phyloP scores from a whole-genome alignment of 2,888 invertebrate species.

The Neoitamus cyanurus region DNA sequence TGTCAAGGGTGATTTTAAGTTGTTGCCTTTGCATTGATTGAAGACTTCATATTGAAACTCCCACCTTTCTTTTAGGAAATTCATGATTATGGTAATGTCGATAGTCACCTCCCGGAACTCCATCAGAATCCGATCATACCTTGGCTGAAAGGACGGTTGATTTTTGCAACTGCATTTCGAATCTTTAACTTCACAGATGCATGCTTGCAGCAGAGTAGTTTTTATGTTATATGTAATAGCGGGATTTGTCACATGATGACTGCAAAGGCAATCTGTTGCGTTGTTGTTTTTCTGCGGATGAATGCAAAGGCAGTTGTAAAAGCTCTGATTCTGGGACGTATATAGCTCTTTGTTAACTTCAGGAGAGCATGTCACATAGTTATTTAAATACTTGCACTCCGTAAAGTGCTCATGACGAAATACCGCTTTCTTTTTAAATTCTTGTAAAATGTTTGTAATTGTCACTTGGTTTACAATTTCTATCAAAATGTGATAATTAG shows the following conservation, averaged over 20 bases:
- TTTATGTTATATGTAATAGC: background rate
- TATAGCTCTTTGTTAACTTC: background rate
- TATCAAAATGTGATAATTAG: background rate
- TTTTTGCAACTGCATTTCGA: background rate
- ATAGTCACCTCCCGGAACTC: background rate
- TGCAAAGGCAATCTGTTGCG: background rate
- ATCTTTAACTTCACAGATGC: background rate
- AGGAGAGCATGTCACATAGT: background rate
- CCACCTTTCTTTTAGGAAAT: background rate
- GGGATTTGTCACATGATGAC: background rate
- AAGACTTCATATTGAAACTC: background rate
- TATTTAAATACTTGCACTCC: background rate
- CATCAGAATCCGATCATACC: background rate
- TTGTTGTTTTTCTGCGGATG: background rate
- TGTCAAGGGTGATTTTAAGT: background rate
- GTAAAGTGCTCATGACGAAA: background rate
- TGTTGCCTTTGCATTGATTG: background rate
- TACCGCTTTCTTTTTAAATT: background rate
- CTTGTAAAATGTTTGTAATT: background rate
- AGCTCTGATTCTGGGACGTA: background rate
- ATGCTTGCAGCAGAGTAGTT: background rate
- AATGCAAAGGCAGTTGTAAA: background rate
- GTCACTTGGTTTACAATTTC: background rate
- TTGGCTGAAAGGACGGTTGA: background rate
- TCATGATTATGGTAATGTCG: background rate